Evolutionary conservation across 2,888 invertebrate species (phyloP), one percentile per base, ranked within the genome.

Genomic region (Netelia virgata): DNA sequence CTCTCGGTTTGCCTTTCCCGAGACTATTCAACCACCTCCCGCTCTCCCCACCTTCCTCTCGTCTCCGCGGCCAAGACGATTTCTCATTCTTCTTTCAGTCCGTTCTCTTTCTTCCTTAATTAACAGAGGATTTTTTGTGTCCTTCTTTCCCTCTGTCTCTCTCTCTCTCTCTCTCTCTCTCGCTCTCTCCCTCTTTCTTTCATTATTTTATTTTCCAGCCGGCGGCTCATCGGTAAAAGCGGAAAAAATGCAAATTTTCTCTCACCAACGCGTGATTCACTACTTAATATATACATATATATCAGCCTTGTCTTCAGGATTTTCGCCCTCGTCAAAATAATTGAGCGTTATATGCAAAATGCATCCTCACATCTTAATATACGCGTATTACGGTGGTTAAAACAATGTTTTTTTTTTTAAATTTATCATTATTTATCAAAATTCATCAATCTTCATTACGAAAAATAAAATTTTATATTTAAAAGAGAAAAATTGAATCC

Each of bases 51-150:
- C 11, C 28, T 61, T 14, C n/a, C 59, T 41, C 61, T 36, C 57
- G 57, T 18, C 18, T 20, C 74, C 57, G 70, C 81, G 41, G 50
- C 81, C 74, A 64, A 82, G 78, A 84, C 81, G 78, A 84, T 82
- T 84, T 84, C 84, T 84, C 84, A 84, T 84, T 82, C 84, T 72
- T 72, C 78, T 82, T 79, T 84, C 84, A 82, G 75, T 81, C 72
- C 53, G 59, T 75, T 72, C 79, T 66, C 82, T 82, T 82, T 82
- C 85, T 79, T 70, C 66, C 82, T 85, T 85, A 84, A 84, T 84
- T 84, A 84, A 84, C 84, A 82, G 77, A 78, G 70, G 82, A 72
- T 68, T 66, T 50, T 78, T 78, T 50, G 74, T 78, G 53, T 57
- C 16, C 9, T 16, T 57, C 16, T n/a, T 53, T 53, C 55, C 70